Evolutionary conservation across 1,140 invertebrate species (phyloP).

Genomic region (Zaprionus camerounensis): DNA sequence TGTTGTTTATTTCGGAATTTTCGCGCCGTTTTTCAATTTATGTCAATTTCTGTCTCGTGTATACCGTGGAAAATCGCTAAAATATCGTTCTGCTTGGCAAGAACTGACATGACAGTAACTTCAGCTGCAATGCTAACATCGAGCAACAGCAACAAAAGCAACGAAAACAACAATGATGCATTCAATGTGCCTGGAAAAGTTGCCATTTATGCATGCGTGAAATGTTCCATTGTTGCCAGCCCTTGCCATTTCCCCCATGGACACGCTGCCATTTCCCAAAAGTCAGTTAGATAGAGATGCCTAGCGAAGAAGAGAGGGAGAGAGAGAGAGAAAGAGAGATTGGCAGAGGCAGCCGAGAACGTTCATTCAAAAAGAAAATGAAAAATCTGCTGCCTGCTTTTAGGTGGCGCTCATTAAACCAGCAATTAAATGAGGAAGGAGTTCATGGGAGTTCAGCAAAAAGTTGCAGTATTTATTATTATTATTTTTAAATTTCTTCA

Average conservation of each 20-base stretch:
- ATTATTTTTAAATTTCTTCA: too few species aligned
- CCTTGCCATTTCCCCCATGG: too few species aligned
- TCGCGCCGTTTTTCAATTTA: constrained; percentile 21
- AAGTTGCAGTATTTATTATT: too few species aligned
- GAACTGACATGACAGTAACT: too few species aligned
- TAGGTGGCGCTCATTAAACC: background rate
- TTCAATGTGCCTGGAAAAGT: too few species aligned
- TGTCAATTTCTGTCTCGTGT: constrained; percentile 42
- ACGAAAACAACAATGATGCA: too few species aligned
- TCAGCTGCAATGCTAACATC: too few species aligned
- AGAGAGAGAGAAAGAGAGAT: background rate
- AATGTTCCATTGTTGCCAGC: too few species aligned
- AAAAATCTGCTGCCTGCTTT: background rate
- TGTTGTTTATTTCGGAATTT: background rate
- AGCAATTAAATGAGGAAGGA: background rate
- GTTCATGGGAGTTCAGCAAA: background rate
- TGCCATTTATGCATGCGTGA: too few species aligned
- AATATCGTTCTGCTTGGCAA: too few species aligned
- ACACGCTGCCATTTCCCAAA: constrained; percentile 59
- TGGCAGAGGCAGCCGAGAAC: too few species aligned
- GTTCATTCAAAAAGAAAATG: background rate
- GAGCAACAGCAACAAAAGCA: too few species aligned
- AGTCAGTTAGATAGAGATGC: background rate
- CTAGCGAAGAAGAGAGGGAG: background rate
- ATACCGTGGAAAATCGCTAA: constrained; percentile 31